Evolutionary conservation across 2,113 vertebrate genomes (phyloP), one percentile per base, ranked within the genome.

Genomic region (Lathamus discolor): DNA sequence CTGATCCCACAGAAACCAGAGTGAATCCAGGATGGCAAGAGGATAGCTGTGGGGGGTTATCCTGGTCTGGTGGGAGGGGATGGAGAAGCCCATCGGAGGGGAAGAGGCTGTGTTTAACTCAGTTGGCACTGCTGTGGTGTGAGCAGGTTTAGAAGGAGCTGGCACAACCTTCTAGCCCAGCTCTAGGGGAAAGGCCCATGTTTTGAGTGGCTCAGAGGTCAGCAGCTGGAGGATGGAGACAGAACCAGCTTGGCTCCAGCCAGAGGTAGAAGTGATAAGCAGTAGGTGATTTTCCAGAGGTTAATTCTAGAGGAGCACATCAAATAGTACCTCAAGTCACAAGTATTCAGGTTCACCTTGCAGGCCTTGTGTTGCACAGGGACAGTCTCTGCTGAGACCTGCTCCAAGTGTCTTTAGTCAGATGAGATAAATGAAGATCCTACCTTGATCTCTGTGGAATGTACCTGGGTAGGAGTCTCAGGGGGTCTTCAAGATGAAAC

Each of bases 341-440:
- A 46, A 0, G 11, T 8, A 4, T 7, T 44, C 68, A 25, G 54
- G 41, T 43, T 68, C 27, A 43, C n/a, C 46, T 25, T 20, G 44
- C 49, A 85, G 2, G 85, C 25, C 37, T 31, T 0, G 0, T n/a
- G 55, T 2, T 4, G 37, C 51, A 25, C 43, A 33, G 3, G 17
- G 48, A 19, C 8, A 11, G 33, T 10, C 22, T 5, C 62, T 43
- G 41, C 69, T 5, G 4, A 90, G 41, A 49, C 15, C 35, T 1
- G 4, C 16, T 92, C 33, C 55, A 49, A 64, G 29, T 12, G 15
- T 46, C 62, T 46, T 88, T 7, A 73, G 28, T n/a, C 48, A 55
- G 63, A 28, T 44, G 46, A 87, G 35, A 54, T 25, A 54, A 91
- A 79, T 23, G 35, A 74, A 51, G 55, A 62, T 29, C 18, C 31